Evolutionary conservation across 2,888 invertebrate species (phyloP).

Genomic region (Galerucella calmariensis): DNA sequence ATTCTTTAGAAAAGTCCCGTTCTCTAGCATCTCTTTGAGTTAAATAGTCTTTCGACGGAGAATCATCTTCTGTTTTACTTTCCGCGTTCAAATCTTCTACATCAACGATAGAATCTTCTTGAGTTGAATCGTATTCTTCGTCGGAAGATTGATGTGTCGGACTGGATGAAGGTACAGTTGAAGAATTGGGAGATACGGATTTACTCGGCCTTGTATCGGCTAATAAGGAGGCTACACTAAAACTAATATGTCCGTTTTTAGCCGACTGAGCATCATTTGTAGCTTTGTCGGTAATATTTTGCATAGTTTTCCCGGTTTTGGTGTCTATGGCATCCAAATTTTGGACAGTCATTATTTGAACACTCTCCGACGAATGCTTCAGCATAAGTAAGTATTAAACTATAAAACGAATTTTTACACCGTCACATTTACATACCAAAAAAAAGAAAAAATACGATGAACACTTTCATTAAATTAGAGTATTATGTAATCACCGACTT

Average conservation of each 20-base stretch:
- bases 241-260: constrained; percentile 78
- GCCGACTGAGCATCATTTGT: constrained; percentile 54
- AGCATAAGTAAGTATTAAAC: constrained; percentile 64
- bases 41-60: constrained; percentile 58
- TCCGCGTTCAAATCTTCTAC: constrained; percentile 81
- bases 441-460: constrained; percentile 33
- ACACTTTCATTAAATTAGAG: constrained; percentile 39
- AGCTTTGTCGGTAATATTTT: constrained; percentile 62
- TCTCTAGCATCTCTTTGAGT: constrained; percentile 46
- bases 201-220: constrained; percentile 79
- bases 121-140: constrained; percentile 77
- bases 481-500: constrained; percentile 47
- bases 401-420: constrained; percentile 10
- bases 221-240: constrained; percentile 89
- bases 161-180: constrained; percentile 63
- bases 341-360: constrained; percentile 78
- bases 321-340: constrained; percentile 63
- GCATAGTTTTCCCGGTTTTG: constrained; percentile 61
- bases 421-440: constrained; percentile 22
- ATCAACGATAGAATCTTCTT: constrained; percentile 79
- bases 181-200: constrained; percentile 67
- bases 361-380: constrained; percentile 69
- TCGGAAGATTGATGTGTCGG: constrained; percentile 67
- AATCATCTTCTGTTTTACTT: constrained; percentile 54
- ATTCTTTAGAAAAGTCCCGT: constrained; percentile 55